Conservation (phyloP, 2,113 vertebrate genomes). For the Orcinus orca region DNA sequence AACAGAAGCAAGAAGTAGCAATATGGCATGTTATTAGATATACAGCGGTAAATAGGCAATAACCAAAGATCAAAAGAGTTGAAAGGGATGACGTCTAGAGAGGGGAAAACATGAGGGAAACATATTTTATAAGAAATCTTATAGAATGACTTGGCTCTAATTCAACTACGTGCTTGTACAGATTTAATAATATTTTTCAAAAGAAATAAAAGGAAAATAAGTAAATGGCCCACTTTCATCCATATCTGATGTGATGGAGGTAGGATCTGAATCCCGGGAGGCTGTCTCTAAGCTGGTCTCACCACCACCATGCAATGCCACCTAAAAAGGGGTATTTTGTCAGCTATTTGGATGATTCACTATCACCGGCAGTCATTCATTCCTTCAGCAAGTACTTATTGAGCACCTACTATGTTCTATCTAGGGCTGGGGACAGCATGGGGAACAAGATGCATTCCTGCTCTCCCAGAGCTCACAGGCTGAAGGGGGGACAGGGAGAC, state of each 20-base stretch:
- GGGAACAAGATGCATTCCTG: background rate
- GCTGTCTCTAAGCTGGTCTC: background rate
- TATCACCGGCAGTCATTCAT: background rate
- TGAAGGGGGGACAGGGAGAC: background rate
- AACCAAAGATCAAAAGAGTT: background rate
- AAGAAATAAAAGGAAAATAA: background rate
- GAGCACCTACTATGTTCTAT: background rate
- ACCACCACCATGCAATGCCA: too few relatives aligned
- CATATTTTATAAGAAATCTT: background rate
- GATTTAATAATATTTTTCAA: background rate
- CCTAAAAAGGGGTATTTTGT: background rate
- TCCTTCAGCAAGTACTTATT: background rate
- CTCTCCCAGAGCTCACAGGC: background rate
- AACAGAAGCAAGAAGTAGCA: background rate
- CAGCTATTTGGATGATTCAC: background rate
- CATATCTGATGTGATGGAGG: background rate
- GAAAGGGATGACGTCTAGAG: background rate
- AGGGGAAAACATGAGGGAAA: background rate
- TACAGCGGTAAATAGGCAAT: background rate
- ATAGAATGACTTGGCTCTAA: background rate
- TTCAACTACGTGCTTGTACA: background rate
- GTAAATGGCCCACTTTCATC: background rate
- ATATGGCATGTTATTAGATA: background rate
- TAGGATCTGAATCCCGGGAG: background rate
- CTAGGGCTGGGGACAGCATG: background rate